Conservation (phyloP, 2,113 vertebrate genomes). For the Pitta sordida region DNA sequence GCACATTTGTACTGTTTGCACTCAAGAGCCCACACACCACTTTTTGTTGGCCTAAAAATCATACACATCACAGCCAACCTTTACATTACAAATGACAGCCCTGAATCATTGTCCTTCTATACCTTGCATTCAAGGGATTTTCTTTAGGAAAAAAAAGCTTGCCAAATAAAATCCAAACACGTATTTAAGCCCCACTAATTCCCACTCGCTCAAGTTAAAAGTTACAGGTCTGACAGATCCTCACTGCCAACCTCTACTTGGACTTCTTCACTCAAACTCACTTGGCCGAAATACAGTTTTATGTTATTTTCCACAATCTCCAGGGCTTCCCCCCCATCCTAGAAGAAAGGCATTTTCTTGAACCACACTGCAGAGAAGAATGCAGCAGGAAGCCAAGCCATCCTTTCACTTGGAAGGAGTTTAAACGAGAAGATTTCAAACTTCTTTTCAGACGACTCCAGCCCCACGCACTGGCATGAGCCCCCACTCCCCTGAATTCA, state of each 20-base stretch:
- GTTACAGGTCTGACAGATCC: not conserved
- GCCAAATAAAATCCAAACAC: not conserved
- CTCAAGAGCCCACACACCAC: not conserved
- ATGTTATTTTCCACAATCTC: conserved; percentile 44
- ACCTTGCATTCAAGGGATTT: not conserved
- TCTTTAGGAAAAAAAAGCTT: not conserved
- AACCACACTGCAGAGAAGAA: conserved; percentile 47
- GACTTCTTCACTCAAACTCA: not conserved
- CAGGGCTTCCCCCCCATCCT: not conserved
- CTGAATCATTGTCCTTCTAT: not conserved
- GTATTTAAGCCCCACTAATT: not conserved
- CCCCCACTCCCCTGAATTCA: not conserved
- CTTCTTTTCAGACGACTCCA: not conserved
- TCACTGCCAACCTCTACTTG: not conserved
- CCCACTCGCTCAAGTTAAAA: not conserved
- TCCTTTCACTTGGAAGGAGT: conserved; percentile 33
- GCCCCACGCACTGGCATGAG: not conserved
- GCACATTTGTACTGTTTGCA: not conserved
- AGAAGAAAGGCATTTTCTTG: conserved; percentile 47
- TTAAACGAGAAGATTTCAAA: conserved; percentile 42
- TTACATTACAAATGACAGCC: not conserved
- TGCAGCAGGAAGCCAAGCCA: conserved; percentile 31
- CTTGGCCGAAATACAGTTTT: not conserved
- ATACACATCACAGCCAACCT: not conserved
- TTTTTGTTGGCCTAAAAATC: not conserved